Conservation (phyloP, 1,140 invertebrate genomes). For the Rhopalosiphum padi region DNA sequence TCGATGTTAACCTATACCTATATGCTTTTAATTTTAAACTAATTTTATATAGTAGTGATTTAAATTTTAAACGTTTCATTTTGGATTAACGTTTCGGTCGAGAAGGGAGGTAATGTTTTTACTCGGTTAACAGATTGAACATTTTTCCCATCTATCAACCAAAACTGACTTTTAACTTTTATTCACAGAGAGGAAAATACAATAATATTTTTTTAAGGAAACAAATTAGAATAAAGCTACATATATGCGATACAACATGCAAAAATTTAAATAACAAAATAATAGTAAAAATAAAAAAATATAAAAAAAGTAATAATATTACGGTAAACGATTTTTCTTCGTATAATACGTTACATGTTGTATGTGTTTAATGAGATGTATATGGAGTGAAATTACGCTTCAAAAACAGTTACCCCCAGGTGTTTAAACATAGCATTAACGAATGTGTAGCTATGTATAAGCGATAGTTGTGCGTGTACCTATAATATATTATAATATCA, state of each 20-base stretch:
- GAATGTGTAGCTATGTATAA: not conserved
- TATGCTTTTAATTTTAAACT: not conserved
- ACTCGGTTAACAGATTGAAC: not conserved
- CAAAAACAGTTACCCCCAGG: conserved; percentile 3
- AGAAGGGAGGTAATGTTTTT: not conserved
- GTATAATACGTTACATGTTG: conserved; percentile 9
- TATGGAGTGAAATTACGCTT: conserved; percentile 15
- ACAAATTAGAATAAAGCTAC: not conserved
- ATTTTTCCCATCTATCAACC: not conserved
- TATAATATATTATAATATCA: not conserved
- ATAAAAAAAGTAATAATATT: not conserved
- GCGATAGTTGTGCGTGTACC: not conserved
- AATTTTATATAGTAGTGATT: not conserved
- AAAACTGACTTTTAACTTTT: not conserved
- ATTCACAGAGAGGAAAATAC: not conserved
- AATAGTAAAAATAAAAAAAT: not conserved
- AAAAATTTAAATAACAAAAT: conserved; percentile 15
- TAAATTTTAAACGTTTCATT: not conserved
- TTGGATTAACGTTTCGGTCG: not conserved
- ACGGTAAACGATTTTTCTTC: not conserved
- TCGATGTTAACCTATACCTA: not conserved
- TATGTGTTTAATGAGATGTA: conserved; percentile 17
- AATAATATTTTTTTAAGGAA: conserved; percentile 13
- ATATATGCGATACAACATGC: not conserved
- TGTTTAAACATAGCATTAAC: conserved; percentile 1